Evolutionary conservation across 2,113 vertebrate genomes (phyloP), one percentile per base, ranked within the genome.

Genomic region (Xenopus laevis): DNA sequence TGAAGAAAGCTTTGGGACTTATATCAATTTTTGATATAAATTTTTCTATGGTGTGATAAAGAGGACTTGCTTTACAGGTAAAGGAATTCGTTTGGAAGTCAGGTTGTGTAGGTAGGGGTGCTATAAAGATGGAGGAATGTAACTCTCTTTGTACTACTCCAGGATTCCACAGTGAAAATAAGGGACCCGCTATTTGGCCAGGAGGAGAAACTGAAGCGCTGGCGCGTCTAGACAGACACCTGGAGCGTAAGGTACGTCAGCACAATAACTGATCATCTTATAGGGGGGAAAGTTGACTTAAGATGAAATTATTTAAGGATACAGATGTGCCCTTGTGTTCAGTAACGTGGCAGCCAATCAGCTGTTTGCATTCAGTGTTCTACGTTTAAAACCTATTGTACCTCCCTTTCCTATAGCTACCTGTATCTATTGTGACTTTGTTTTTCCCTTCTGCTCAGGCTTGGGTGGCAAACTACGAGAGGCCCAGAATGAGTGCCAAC

Each of bases 181-280:
- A 94, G 27, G 82, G 86, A 77, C 83, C 89, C 27, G 91, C 92
- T 59, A 91, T 98, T 68, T 98, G 96, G 96, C 89, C 83, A 40
- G 96, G 97, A 81, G 96, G 96, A 8, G 97, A 99, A 81, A 94
- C 92, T 0, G 95, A 98, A 85, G 96, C 97, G 5, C 79, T 98
- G 85, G 91, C 95, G 20, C 87, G 97, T 55, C 89, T 99, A 71
- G 90, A 93, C 81, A 95, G 95, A 83, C 96, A 98, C 79, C 84
- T 99, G 83, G 95, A 98, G 84, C 92, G 93, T 83, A 98, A 99
- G 95, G 96, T 3, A 4, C 30, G 6, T 4, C 30, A 33, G 3
- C 30, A 33, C 6, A 6, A 3, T 6, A n/a, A n/a, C n/a, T n/a
- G n/a, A n/a, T n/a, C n/a, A n/a, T n/a, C n/a, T n/a, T n/a, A n/a